phyloP scores from a whole-genome alignment of 2,113 vertebrate genomes.

The Miniopterus natalensis region DNA sequence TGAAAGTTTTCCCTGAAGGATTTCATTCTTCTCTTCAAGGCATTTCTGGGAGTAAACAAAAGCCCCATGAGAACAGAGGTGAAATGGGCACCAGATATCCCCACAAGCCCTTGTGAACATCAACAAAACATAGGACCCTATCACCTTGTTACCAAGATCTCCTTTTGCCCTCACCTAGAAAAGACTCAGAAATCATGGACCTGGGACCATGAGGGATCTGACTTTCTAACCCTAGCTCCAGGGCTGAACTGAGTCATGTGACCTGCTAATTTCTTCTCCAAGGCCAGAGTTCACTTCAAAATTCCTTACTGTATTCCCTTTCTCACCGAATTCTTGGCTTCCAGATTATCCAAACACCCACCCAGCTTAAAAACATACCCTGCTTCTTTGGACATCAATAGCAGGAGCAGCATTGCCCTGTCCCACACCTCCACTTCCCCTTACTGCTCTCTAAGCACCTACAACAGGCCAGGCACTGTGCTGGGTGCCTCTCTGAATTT shows the following conservation, averaged over 20 bases:
- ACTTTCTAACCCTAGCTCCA: not conserved
- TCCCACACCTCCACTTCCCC: not conserved
- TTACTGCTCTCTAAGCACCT: not conserved
- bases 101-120: not conserved
- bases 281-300: not conserved
- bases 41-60: constrained; percentile 88
- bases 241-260: not conserved
- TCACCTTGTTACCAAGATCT: not conserved
- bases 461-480: not conserved
- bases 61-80: fast-evolving
- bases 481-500: not conserved
- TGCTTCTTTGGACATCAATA: not conserved
- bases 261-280: constrained; percentile 10
- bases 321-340: not conserved
- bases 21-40: constrained; percentile 92
- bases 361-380: not conserved
- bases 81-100: not conserved
- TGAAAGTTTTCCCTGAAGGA: constrained; percentile 95
- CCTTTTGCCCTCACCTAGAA: not conserved
- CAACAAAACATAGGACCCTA: not conserved
- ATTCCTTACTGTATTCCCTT: not conserved
- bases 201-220: not conserved
- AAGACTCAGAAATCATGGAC: constrained; percentile 21
- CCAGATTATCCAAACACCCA: constrained; percentile 12
- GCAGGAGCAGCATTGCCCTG: not conserved